Base-by-base conservation (phyloP, 2,888 invertebrate species). In the Steinernema scapterisci region DNA sequence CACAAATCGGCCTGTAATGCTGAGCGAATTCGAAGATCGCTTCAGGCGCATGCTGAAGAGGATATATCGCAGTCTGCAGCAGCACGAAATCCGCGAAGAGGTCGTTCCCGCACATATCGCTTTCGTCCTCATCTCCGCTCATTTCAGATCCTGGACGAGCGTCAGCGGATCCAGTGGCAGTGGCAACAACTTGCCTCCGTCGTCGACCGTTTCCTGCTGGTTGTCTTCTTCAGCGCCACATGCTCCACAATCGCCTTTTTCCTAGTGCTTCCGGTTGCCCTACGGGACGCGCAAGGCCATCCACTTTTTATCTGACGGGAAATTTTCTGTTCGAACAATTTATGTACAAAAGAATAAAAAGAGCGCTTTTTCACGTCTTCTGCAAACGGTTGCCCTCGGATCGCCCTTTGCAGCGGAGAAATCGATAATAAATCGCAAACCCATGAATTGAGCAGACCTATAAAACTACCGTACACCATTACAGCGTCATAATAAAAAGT, bases 201-300 rank as follows among this genome's bases (percentile, higher is more conserved):
- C 11, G 81, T 85, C 56, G 88, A 88, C 78, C 81, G 88, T 21
- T 78, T 93, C 2, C 90, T 94, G 0, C 90, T 94, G 19, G 92
- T 92, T 76, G 91, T 93, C 25, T 94, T 94, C 88, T 91, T 93
- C 77, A 89, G 93, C 77, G 92, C 92, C 74, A 93, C 93, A 9
- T 91, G 92, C 71, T 91, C 93, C 79, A 92, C 93, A n/a, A 93
- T 93, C 0, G 92, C 92, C 0, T 92, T 93, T 79, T 93, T 94
- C 82, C 90, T 94, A 72, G 75, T 87, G 44, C 77, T 85, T 48
- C 86, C 86, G 21, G 83, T 83, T 13, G 78, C 63, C 16, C 31
- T 75, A 16, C 27, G 63, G 31, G 63, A 63, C 31, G 63, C 63
- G 5, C 27, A 31, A 27, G 63, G 63, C 16, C 63, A 63, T 27